phyloP scores from a whole-genome alignment of 1,140 invertebrate species.

The Mya arenaria region DNA sequence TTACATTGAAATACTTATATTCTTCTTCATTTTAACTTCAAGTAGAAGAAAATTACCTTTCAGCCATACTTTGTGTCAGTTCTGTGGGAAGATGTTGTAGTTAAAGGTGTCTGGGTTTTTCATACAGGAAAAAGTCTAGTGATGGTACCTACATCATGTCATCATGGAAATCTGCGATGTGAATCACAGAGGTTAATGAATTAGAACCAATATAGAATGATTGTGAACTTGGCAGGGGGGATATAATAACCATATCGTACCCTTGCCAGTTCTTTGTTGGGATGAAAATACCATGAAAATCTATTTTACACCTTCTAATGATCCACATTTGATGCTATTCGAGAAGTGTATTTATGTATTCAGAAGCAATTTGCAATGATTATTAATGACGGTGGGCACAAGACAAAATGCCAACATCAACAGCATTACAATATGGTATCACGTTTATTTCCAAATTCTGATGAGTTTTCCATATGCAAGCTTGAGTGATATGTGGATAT shows the following conservation, averaged over 20 bases:
- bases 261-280: constrained; percentile 51
- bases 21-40: too few relatives aligned
- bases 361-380: constrained; percentile 48
- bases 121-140: too few relatives aligned
- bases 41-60: too few relatives aligned
- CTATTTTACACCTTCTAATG: constrained; percentile 54
- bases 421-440: constrained; percentile 51
- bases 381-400: constrained; percentile 53
- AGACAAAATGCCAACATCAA: constrained; percentile 54
- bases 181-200: constrained; percentile 54
- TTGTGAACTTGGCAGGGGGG: constrained; percentile 18
- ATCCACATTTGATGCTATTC: constrained; percentile 47
- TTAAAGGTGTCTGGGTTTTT: too few relatives aligned
- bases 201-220: constrained; percentile 52
- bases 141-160: too few relatives aligned
- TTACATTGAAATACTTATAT: too few relatives aligned
- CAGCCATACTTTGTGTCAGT: too few relatives aligned
- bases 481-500: constrained; percentile 52
- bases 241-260: constrained; percentile 53
- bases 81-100: too few relatives aligned
- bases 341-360: constrained; percentile 55
- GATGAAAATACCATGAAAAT: constrained; percentile 52
- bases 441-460: constrained; percentile 42
- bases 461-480: constrained; percentile 32
- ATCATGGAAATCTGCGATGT: too few relatives aligned